Conservation (phyloP, 2,113 vertebrate genomes). For the Solea solea region DNA sequence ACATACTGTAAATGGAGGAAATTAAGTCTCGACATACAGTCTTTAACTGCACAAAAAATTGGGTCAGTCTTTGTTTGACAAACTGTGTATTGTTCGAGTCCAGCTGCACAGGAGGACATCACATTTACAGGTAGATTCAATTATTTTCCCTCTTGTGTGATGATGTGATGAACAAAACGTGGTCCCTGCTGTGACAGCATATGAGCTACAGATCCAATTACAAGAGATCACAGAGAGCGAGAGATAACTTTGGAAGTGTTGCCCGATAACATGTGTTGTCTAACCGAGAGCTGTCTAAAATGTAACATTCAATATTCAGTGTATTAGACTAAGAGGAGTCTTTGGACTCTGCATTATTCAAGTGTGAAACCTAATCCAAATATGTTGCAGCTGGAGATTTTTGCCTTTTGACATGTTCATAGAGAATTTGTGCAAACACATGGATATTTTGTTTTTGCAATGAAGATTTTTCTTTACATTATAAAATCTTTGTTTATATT, state of each 20-base stretch:
- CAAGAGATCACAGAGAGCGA: constrained; percentile 11
- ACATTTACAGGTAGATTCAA: not conserved
- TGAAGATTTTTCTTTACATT: too few relatives aligned
- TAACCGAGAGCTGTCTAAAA: constrained; percentile 14
- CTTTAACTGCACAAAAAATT: not conserved
- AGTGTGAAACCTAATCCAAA: constrained; percentile 20
- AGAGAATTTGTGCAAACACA: not conserved
- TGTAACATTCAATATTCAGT: constrained; percentile 1
- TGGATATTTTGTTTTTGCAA: not conserved
- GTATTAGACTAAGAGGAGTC: not conserved
- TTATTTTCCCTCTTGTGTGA: not conserved
- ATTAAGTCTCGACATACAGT: not conserved
- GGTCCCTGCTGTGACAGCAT: constrained; percentile 11
- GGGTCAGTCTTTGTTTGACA: not conserved
- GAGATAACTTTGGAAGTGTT: not conserved
- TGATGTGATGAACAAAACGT: not conserved
- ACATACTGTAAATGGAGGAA: not conserved
- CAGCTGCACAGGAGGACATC: not conserved
- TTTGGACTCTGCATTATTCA: not conserved
- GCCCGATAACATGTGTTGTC: not conserved
- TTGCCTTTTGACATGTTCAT: not conserved
- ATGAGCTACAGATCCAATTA: constrained; percentile 22
- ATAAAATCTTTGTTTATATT: too few relatives aligned
- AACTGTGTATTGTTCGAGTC: not conserved
- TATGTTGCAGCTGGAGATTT: not conserved